Percentiles rank a stretch among this genome's conserved stretches.
phyloP scores from a whole-genome alignment of 2,113 vertebrate species.

The Benitochromis conjunctus region DNA sequence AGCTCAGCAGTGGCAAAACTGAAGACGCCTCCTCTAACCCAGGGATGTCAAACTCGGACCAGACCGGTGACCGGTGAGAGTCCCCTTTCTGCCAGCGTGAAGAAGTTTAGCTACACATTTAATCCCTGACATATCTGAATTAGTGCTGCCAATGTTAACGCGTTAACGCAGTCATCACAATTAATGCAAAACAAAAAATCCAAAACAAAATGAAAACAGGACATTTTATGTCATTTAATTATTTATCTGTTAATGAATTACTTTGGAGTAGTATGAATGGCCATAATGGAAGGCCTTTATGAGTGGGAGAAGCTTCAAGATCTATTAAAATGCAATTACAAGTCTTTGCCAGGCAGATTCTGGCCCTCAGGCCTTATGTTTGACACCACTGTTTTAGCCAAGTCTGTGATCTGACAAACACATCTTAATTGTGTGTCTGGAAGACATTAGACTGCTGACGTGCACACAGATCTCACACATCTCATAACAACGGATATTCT shows the following conservation, averaged over 20 bases:
- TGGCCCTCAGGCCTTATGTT: background rate
- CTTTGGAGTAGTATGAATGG: background rate
- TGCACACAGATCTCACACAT: background rate
- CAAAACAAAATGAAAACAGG: background rate
- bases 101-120: background rate
- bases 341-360: background rate
- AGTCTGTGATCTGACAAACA: background rate
- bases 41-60: background rate
- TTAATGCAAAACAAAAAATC: too few relatives aligned
- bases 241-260: background rate
- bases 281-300: background rate
- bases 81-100: background rate
- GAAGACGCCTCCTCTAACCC: background rate
- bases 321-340: accelerated
- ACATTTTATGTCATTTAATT: background rate
- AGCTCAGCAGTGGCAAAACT: background rate
- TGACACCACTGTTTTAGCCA: background rate
- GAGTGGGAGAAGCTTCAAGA: background rate
- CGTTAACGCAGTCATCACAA: too few relatives aligned
- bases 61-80: background rate
- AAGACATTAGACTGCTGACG: background rate
- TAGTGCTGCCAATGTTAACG: too few relatives aligned
- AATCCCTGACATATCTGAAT: background rate
- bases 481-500: background rate
- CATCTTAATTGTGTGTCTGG: background rate